Conservation (phyloP, 2,113 vertebrate species). For the Colius striatus region DNA sequence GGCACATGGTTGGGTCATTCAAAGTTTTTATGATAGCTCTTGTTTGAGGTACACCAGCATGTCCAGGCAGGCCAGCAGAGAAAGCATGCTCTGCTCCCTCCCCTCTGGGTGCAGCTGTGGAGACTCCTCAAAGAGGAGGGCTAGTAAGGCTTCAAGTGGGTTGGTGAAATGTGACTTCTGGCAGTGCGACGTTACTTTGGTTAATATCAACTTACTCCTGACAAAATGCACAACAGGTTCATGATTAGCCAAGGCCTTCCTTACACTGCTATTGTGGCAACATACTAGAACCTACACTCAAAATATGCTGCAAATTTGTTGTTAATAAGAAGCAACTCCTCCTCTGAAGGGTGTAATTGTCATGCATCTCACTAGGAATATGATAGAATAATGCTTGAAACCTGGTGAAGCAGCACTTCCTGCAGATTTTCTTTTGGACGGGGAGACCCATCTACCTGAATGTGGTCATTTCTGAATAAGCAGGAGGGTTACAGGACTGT, state of each 20-base stretch:
- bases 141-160: neutral
- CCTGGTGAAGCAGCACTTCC: neutral
- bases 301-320: neutral
- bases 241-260: neutral
- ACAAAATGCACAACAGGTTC: neutral
- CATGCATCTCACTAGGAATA: neutral
- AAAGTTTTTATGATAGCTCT: no score
- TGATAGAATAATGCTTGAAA: neutral
- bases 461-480: neutral
- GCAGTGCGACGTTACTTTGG: neutral
- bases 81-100: neutral
- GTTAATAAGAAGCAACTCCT: neutral
- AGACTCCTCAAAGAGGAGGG: neutral
- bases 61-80: neutral
- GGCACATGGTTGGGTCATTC: neutral
- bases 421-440: neutral
- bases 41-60: neutral
- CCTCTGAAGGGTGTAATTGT: neutral
- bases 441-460: accelerated
- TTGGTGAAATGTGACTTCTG: neutral
- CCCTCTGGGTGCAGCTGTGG: neutral
- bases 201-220: neutral
- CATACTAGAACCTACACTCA: neutral
- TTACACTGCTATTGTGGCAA: neutral
- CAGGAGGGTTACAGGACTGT: neutral